Conservation (phyloP, 1,140 invertebrate species). For the Aphaenogaster floridana region DNA sequence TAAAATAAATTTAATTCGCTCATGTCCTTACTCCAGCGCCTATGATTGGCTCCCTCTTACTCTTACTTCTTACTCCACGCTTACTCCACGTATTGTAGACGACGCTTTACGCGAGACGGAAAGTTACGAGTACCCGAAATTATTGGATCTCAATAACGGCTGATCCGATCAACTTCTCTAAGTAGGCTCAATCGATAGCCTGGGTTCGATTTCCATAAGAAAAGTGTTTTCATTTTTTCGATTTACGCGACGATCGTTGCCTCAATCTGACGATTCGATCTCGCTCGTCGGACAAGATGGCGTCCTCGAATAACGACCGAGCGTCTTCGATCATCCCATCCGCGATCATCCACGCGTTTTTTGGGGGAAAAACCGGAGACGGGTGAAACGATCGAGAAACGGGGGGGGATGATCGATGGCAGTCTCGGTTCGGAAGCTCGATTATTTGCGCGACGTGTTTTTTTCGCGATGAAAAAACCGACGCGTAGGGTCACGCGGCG, state of each 20-base stretch:
- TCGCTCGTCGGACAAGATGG: slow-evolving; percentile 66
- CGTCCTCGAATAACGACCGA: slow-evolving; percentile 41
- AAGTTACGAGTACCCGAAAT: no score
- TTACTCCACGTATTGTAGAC: no score
- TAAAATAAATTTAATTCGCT: no score
- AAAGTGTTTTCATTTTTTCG: no score
- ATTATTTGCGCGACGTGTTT: neutral
- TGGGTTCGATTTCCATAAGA: no score
- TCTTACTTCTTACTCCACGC: no score
- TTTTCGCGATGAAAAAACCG: slow-evolving; percentile 1
- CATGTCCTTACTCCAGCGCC: no score
- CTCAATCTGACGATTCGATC: slow-evolving; percentile 49
- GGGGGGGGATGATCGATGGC: neutral
- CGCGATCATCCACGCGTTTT: slow-evolving; percentile 38
- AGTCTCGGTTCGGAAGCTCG: neutral
- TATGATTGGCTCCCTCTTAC: no score
- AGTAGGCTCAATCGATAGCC: no score
- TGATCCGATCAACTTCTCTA: no score
- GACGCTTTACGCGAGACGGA: no score
- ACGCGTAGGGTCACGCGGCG: neutral
- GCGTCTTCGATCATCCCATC: neutral
- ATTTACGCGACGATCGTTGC: neutral
- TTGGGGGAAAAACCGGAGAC: neutral
- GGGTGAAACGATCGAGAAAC: neutral
- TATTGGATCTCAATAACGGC: no score